A percentile compares a stretch with the other conserved stretches of the same genome.
Evolutionary conservation across 2,113 vertebrate species (phyloP).

Genomic region (Elaphurus davidianus): DNA sequence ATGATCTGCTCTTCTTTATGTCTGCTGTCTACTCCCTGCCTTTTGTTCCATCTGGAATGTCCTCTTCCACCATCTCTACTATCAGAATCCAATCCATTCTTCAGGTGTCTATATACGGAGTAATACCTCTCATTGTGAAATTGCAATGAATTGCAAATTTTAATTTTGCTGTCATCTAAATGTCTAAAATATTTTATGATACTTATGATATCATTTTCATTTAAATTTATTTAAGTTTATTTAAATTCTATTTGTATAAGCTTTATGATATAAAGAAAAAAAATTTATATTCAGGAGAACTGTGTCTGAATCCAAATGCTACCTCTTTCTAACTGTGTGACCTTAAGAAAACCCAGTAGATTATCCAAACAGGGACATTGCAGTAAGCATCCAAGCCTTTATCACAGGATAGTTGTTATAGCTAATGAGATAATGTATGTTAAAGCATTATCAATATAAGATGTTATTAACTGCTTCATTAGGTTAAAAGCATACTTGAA

Average conservation of each 20-base stretch:
- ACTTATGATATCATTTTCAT: neutral
- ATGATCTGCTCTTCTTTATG: neutral
- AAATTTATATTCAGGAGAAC: neutral
- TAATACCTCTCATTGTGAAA: neutral
- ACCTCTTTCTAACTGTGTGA: neutral
- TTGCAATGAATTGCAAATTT: neutral
- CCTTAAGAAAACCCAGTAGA: neutral
- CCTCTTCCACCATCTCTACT: neutral
- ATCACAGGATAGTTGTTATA: neutral
- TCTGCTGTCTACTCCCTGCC: neutral
- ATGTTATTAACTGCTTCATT: neutral
- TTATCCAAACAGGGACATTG: neutral
- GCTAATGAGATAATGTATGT: neutral
- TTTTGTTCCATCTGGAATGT: neutral
- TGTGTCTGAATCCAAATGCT: neutral
- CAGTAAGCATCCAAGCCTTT: neutral
- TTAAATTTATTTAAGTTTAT: neutral
- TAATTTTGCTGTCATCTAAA: neutral
- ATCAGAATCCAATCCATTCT: neutral
- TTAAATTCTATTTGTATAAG: neutral
- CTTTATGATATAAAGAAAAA: neutral
- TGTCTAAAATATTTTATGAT: neutral
- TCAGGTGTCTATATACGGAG: neutral
- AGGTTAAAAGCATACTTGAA: neutral
- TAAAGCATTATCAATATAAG: neutral